Conservation (phyloP, 2,113 vertebrate species). For the Microtus richardsoni region DNA sequence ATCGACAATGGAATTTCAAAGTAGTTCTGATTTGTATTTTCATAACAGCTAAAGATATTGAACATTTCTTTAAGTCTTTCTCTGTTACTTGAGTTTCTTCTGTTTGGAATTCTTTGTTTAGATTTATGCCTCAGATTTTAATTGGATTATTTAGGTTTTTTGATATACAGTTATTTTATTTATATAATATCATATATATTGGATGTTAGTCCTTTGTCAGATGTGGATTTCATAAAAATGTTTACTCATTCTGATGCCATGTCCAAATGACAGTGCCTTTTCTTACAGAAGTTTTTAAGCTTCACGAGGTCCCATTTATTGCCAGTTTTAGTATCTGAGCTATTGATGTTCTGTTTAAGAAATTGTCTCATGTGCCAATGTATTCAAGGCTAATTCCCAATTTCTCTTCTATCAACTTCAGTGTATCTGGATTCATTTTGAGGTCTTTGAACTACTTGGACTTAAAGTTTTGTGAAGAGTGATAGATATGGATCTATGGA, state of each 20-base stretch:
- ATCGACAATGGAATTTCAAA: too few relatives aligned
- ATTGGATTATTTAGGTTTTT: neutral
- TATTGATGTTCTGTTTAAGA: neutral
- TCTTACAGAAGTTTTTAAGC: neutral
- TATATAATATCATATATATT: too few relatives aligned
- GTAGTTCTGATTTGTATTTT: too few relatives aligned
- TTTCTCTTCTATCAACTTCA: neutral
- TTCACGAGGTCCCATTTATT: neutral
- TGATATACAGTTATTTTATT: neutral
- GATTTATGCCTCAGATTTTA: neutral
- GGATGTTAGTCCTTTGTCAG: neutral
- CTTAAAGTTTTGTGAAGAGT: neutral
- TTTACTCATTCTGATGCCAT: neutral
- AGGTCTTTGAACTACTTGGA: neutral
- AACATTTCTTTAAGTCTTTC: too few relatives aligned
- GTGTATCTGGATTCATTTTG: neutral
- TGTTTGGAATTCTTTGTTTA: too few relatives aligned
- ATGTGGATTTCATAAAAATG: neutral
- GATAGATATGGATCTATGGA: neutral
- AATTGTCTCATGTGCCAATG: neutral
- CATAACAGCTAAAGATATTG: too few relatives aligned
- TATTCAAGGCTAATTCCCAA: neutral
- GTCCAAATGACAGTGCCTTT: neutral
- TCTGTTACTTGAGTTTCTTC: too few relatives aligned
- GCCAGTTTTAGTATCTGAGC: rapidly evolving